Evolutionary conservation across 30 jellyfish, hydroid and myxozoan genomes (phyloP).

Genomic region (Aurelia sp.): DNA sequence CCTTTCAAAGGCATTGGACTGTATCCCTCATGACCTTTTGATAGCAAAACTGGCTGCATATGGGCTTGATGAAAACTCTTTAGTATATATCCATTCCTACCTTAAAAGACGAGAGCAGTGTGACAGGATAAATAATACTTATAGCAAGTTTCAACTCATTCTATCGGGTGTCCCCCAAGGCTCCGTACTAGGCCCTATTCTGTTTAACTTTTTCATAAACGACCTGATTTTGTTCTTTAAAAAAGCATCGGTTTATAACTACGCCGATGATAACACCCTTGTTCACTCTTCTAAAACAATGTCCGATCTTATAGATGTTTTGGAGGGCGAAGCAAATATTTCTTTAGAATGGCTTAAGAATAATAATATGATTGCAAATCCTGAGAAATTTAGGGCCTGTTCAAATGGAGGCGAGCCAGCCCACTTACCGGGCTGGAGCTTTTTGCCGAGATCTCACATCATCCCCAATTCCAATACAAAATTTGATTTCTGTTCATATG

Average conservation of each 20-base stretch:
- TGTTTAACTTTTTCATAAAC: conserved; percentile 30
- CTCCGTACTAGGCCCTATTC: conserved; percentile 53
- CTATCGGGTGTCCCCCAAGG: conserved; percentile 70
- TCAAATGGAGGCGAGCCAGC: no score
- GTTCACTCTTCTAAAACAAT: conserved; percentile 36
- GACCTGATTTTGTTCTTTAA: conserved; percentile 46
- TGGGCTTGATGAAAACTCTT: conserved; percentile 22
- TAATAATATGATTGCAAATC: conserved; percentile 69
- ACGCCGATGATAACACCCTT: conserved; percentile 51
- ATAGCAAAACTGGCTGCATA: conserved; percentile 38
- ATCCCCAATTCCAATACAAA: no score
- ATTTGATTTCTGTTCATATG: no score
- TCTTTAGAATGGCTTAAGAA: conserved; percentile 8
- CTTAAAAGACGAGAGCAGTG: conserved; percentile 27
- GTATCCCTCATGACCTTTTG: conserved; percentile 35
- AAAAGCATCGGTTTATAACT: conserved; percentile 29
- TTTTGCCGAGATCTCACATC: no score
- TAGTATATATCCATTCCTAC: conserved; percentile 2
- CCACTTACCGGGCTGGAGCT: no score
- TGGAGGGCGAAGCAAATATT: conserved; percentile 20
- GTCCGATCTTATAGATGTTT: conserved; percentile 27
- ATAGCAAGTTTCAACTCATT: conserved; percentile 44
- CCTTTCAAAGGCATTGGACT: conserved; percentile 6
- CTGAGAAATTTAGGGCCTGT: conserved; percentile 63
- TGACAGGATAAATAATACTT: conserved; percentile 21